Evolutionary conservation across 1,140 invertebrate species (phyloP).

Genomic region (Vollenhovia emeryi): DNA sequence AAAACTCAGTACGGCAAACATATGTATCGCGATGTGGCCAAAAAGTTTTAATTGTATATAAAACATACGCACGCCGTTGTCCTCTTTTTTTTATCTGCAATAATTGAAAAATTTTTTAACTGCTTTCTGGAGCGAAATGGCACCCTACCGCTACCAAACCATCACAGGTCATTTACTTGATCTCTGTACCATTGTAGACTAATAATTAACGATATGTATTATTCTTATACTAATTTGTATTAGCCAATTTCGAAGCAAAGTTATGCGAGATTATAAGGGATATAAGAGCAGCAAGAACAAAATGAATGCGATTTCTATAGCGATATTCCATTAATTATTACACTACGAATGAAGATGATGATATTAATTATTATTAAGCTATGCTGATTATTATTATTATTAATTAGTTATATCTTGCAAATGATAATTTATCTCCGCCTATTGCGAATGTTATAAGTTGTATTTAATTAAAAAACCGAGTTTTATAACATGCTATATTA

Average conservation of each 20-base stretch:
- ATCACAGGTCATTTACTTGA: slow-evolving; percentile 81
- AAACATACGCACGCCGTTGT: neutral
- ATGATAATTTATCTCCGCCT: slow-evolving; percentile 76
- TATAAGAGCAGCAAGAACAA: slow-evolving; percentile 58
- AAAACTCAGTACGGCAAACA: neutral
- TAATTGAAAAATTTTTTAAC: slow-evolving; percentile 21
- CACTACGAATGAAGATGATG: slow-evolving; percentile 34
- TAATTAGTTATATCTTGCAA: slow-evolving; percentile 73
- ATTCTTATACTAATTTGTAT: slow-evolving; percentile 81
- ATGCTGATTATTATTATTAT: slow-evolving; percentile 73
- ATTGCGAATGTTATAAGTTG: slow-evolving; percentile 77
- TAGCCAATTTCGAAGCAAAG: slow-evolving; percentile 77
- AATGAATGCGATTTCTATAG: slow-evolving; percentile 68
- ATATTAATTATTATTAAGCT: slow-evolving; percentile 71
- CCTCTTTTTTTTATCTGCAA: neutral
- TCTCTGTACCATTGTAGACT: slow-evolving; percentile 83
- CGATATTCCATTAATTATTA: slow-evolving; percentile 66
- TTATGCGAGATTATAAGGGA: slow-evolving; percentile 52
- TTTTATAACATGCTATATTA: slow-evolving; percentile 74
- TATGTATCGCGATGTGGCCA: neutral
- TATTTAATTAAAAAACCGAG: slow-evolving; percentile 77
- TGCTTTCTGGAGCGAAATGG: slow-evolving; percentile 66
- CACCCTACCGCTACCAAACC: slow-evolving; percentile 80
- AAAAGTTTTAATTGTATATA: neutral
- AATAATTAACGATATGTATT: slow-evolving; percentile 77